Base-by-base conservation (phyloP, 1,140 invertebrate species). In the Tetraneura akinire region DNA sequence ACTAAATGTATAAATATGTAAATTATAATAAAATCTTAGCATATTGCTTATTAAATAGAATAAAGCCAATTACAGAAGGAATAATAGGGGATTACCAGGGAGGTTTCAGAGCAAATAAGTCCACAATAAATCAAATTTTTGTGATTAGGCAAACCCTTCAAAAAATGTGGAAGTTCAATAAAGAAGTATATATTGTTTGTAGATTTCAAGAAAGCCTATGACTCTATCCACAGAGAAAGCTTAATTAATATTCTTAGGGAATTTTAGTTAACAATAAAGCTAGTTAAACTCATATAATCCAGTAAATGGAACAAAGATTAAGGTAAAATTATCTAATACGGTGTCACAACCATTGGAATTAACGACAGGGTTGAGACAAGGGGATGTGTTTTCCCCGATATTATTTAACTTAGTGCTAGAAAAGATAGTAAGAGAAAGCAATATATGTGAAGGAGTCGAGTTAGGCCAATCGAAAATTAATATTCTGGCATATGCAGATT, bases 31-130 rank as follows among this genome's bases (percentile, higher is more conserved):
- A 37, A 37, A 37, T 37, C n/a, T n/a, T n/a, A 37, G 32, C 32
- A n/a, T n/a, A n/a, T n/a, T n/a, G n/a, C n/a, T n/a, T n/a, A n/a
- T 37, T 37, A 37, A 8, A 37, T 37, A 37, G 32, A 37, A 37
- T 37, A 37, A 37, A 4, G 8, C 32, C 32, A 8, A 37, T 37
- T 37, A 8, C 32, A 8, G 32, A 37, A 62, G 60, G 55, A 81
- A 60, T 74, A n/a, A 70, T 70, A 70, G 66, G 66, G 47, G 66
- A 70, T 8, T 70, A 70, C 37, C 66, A 47, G 47, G 18, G 66
- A 47, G 66, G 66, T 21, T 70, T 70, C 47, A 18, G 32, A 70
- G 2, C 66, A 70, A 47, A 45, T 1, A n/a, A 37, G n/a, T n/a
- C 11, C 37, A 70, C 66, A 70, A 70, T 18, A 47, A 13, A 70